Base-by-base conservation (phyloP, 1,140 invertebrate genomes). In the Onthophagus taurus region DNA sequence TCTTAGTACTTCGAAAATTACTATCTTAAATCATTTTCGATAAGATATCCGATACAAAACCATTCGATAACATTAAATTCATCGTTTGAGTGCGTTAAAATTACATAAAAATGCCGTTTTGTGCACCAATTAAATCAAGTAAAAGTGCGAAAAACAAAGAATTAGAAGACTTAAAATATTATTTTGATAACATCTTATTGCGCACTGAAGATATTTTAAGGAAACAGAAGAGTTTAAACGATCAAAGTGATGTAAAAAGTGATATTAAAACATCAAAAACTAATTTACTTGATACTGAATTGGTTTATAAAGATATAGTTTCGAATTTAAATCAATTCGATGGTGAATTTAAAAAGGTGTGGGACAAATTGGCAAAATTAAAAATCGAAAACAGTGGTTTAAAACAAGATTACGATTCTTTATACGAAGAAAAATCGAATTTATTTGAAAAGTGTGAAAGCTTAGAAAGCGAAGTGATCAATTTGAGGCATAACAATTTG, bases 131-230 rank as follows among this genome's bases (percentile, higher is more conserved):
- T 21, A 37, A 37, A 23, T 37, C 35, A 2, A 37, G 24, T 21
- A 23, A 8, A 7, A 21, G 24, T 21, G n/a, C 20, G 7, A 18
- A 21, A 4, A 20, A 9, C 35, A 21, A 2, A 12, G 19, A 37
- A 19, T 37, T 37, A 37, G 35, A 37, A 11, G 35, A 37, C 14
- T 16, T 37, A 23, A 18, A 21, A 37, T 37, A 37, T 37, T 37
- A 37, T n/a, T 37, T 37, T 21, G 35, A 37, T 7, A 37, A 37
- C 16, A 37, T 21, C 4, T 13, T 37, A 11, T 37, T 21, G 2
- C n/a, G 35, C 20, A 37, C 35, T 5, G 35, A 37, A 9, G 35
- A 37, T 37, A 37, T 37, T 13, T 9, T 37, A 19, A 11, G 20
- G 11, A 18, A 21, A 13, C 35, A 37, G n/a, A 21, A 18, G 18